Evolutionary conservation across 2,797 vertebrate genomes (phyloP).

Genomic region (Centroberyx gerrardi): DNA sequence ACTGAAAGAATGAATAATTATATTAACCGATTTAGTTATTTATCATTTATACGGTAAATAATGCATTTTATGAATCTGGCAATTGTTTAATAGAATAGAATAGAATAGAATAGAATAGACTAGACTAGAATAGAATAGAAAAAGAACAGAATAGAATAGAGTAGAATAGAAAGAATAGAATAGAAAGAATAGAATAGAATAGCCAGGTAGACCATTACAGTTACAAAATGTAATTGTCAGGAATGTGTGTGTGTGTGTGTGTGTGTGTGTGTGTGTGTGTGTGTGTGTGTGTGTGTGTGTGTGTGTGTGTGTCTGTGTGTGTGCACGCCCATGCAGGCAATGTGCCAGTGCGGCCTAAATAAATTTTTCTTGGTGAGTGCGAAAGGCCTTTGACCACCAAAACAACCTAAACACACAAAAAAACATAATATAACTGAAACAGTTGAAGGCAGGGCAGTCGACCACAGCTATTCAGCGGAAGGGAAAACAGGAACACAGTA

Average conservation of each 20-base stretch:
- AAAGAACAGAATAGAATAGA: too few species aligned
- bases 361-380: too few species aligned
- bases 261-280: conserved; percentile 34
- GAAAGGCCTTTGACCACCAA: conserved; percentile 32
- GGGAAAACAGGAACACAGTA: conserved; percentile 38
- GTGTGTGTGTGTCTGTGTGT: conserved; percentile 23
- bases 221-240: background rate
- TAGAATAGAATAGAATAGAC: too few species aligned
- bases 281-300: conserved; percentile 32
- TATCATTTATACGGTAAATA: too few species aligned
- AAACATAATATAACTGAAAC: background rate
- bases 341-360: too few species aligned
- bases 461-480: conserved; percentile 39
- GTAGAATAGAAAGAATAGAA: too few species aligned
- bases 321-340: too few species aligned
- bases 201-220: too few species aligned
- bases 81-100: conserved; percentile 24
- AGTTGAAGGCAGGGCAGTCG: conserved; percentile 47
- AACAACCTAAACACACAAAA: background rate
- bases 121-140: too few species aligned
- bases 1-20: conserved; percentile 57
- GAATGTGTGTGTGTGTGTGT: conserved; percentile 26
- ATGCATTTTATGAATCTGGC: conserved; percentile 51
- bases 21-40: background rate
- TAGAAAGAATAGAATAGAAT: too few species aligned